These are phyloP conservation scores for Probaryconus sp. DNA, from an alignment of 1,140 invertebrate species.

Conservation along the genomic window DNA sequence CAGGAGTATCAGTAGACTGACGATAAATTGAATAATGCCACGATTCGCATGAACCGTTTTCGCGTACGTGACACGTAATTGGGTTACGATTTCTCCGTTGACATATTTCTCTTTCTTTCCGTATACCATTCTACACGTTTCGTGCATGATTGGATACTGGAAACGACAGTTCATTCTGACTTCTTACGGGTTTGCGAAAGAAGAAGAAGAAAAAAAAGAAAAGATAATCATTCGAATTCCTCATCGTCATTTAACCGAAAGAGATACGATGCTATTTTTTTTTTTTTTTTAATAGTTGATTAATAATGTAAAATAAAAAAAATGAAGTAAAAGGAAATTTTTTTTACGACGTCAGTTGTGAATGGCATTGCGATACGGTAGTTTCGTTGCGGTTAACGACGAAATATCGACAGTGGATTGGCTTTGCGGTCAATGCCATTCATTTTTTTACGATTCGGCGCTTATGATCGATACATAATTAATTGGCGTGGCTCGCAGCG, in stretches of 20 bases:
- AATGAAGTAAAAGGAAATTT: too few relatives aligned
- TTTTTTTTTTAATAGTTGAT: too few relatives aligned
- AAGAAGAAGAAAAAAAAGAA: too few relatives aligned
- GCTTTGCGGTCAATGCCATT: conserved; percentile 11
- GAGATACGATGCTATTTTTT: too few relatives aligned
- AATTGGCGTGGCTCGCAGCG: conserved; percentile 30
- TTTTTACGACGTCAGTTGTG: too few relatives aligned
- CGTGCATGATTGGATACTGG: not conserved
- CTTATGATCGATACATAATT: conserved; percentile 41
- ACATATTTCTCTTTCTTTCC: conserved; percentile 28
- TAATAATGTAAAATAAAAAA: too few relatives aligned
- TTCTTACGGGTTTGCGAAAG: too few relatives aligned
- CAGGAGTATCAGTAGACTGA: conserved; percentile 1
- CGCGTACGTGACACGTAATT: conserved; percentile 45
- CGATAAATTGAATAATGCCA: conserved; percentile 61
- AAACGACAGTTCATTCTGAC: not conserved
- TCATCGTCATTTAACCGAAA: too few relatives aligned
- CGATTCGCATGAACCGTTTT: conserved; percentile 56
- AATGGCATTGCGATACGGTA: too few relatives aligned
- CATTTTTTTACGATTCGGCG: conserved; percentile 44
- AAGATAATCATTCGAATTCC: not conserved
- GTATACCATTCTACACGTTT: not conserved
- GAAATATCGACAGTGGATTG: not conserved
- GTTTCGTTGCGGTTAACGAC: too few relatives aligned
- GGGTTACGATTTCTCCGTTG: conserved; percentile 59